Percentiles rank a stretch among this genome's conserved stretches.
Evolutionary conservation across 2,888 invertebrate genomes (phyloP).

Genomic region (Ptychoptera albimana): DNA sequence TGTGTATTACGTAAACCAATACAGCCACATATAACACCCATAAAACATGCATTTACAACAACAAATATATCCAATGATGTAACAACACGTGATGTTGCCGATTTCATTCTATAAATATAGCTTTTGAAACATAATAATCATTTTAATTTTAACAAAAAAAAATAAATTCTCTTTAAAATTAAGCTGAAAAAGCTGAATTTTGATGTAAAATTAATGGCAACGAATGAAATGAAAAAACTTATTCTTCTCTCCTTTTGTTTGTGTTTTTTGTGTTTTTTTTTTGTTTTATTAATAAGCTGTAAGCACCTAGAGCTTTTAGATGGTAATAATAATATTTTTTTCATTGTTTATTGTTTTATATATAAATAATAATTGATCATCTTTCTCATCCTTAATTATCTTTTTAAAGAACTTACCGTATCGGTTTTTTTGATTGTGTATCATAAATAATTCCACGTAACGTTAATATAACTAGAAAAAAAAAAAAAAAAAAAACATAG

Average conservation of each 20-base stretch:
- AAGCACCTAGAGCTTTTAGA: neutral
- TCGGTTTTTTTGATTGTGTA: slow-evolving; percentile 25
- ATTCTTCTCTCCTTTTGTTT: neutral
- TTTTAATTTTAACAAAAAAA: neutral
- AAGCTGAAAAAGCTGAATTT: neutral
- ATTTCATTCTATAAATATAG: slow-evolving; percentile 26
- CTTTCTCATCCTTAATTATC: no score
- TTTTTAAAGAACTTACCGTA: slow-evolving; percentile 19
- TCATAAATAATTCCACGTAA: slow-evolving; percentile 26
- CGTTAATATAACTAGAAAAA: slow-evolving; percentile 20
- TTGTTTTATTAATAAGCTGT: neutral
- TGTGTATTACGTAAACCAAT: slow-evolving; percentile 22
- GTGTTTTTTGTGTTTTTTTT: neutral
- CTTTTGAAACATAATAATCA: neutral
- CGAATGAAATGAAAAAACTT: no score
- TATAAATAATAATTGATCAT: no score
- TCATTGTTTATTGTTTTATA: no score
- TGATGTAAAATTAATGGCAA: no score
- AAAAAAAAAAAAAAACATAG: neutral
- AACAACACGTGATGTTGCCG: slow-evolving; percentile 30
- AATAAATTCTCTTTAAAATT: neutral
- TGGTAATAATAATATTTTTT: no score
- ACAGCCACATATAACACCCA: slow-evolving; percentile 25
- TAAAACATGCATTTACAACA: slow-evolving; percentile 23
- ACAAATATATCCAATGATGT: slow-evolving; percentile 28